phyloP scores from a whole-genome alignment of 2,888 invertebrate genomes.

The Ophion slaviceki region DNA sequence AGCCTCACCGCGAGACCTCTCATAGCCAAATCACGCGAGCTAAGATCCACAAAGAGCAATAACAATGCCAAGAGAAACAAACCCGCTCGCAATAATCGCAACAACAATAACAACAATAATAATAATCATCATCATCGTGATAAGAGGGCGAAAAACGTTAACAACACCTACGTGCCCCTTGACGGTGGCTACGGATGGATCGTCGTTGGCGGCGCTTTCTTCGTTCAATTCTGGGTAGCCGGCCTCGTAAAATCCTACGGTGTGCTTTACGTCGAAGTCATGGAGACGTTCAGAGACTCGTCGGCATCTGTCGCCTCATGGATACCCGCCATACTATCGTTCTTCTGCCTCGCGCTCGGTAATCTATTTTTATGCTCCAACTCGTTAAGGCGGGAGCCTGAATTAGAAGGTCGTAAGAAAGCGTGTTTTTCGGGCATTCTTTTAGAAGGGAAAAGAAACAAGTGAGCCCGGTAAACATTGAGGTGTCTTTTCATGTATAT shows the following conservation, averaged over 20 bases:
- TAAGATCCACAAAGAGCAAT: conserved; percentile 83
- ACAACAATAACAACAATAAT: not conserved
- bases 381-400: too few species aligned
- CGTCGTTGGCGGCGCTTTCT: conserved; percentile 90
- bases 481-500: too few species aligned
- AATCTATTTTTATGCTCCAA: conserved; percentile 74
- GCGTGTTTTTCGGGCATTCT: too few species aligned
- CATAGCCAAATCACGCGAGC: conserved; percentile 88
- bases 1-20: conserved; percentile 90
- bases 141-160: conserved; percentile 71
- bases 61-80: conserved; percentile 72
- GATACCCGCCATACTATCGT: conserved; percentile 92
- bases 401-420: too few species aligned
- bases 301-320: conserved; percentile 91
- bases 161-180: conserved; percentile 83
- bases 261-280: conserved; percentile 91
- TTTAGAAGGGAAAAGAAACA: too few species aligned
- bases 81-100: conserved; percentile 59
- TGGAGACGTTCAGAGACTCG: conserved; percentile 91
- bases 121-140: conserved; percentile 41
- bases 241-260: conserved; percentile 93
- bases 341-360: conserved; percentile 90
- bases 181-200: conserved; percentile 93
- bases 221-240: conserved; percentile 93
- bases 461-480: too few species aligned